These are phyloP conservation scores for Echinometra lucunter DNA, from an alignment of 53 echinoderm and acorn worm genomes.

Conservation along the genomic window DNA sequence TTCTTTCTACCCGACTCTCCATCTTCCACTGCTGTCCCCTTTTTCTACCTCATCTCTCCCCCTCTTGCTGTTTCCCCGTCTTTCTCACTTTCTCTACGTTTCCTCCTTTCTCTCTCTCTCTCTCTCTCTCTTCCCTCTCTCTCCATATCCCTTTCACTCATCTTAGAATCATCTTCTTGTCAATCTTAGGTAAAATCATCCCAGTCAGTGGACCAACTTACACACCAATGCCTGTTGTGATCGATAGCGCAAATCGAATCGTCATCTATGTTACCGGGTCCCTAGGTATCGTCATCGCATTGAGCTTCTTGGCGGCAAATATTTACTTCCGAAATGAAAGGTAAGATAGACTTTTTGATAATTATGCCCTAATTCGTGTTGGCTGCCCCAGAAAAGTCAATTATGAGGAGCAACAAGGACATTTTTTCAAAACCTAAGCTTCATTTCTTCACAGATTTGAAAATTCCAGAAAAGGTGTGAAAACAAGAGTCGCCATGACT, in stretches of 20 bases:
- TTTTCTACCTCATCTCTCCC: background rate
- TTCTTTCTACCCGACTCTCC: background rate
- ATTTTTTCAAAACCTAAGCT: too few relatives aligned
- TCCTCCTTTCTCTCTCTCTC: background rate
- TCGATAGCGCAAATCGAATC: slow-evolving; percentile 51
- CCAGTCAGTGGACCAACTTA: slow-evolving; percentile 78
- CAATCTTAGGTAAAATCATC: slow-evolving; percentile 28
- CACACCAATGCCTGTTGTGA: background rate
- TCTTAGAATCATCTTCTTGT: background rate
- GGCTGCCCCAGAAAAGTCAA: too few relatives aligned
- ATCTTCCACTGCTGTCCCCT: background rate
- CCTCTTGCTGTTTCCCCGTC: background rate
- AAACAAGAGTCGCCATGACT: too few relatives aligned
- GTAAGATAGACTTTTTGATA: slow-evolving; percentile 15
- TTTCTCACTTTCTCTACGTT: background rate
- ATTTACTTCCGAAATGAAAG: slow-evolving; percentile 68
- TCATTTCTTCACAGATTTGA: too few relatives aligned
- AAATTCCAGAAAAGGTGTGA: too few relatives aligned
- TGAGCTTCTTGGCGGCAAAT: slow-evolving; percentile 71
- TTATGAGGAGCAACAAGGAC: too few relatives aligned
- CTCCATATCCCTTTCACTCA: background rate
- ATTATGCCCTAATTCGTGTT: too few relatives aligned
- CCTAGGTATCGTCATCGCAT: slow-evolving; percentile 71
- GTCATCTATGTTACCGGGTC: slow-evolving; percentile 53
- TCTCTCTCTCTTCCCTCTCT: background rate